phyloP scores from a whole-genome alignment of 2,888 invertebrate genomes.

The Tigriopus californicus region DNA sequence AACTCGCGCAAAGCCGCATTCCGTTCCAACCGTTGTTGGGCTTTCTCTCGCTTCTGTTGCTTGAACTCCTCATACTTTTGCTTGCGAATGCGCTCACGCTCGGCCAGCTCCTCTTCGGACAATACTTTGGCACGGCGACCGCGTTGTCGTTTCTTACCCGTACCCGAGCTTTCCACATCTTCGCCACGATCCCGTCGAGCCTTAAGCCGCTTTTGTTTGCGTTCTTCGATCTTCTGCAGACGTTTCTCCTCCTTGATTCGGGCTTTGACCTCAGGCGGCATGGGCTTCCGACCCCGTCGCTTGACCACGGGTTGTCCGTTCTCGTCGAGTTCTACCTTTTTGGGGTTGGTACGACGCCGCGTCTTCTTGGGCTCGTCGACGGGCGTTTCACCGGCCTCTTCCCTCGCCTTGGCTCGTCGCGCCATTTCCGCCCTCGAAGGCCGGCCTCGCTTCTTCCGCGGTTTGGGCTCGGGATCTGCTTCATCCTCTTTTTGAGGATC shows the following conservation, averaged over 20 bases:
- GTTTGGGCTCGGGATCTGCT: not conserved
- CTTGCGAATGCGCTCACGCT: slow-evolving; percentile 4
- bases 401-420: not conserved
- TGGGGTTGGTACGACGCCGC: too few relatives aligned
- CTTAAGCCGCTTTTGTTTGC: not conserved
- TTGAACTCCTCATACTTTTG: slow-evolving; percentile 11
- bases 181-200: not conserved
- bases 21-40: not conserved
- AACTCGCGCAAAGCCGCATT: not conserved
- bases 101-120: not conserved
- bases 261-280: not conserved
- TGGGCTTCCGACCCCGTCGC: slow-evolving; percentile 3
- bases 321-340: too few relatives aligned
- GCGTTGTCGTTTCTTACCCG: not conserved
- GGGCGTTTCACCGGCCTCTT: too few relatives aligned
- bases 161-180: not conserved
- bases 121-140: not conserved
- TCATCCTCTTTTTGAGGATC: not conserved
- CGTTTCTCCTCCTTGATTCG: not conserved
- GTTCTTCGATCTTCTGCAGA: not conserved
- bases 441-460: slow-evolving; percentile 8
- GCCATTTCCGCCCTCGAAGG: slow-evolving; percentile 8
- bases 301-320: not conserved
- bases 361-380: not conserved
- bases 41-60: not conserved